Evolutionary conservation across 2,113 vertebrate genomes (phyloP), one percentile per base, ranked within the genome.

Genomic region (Phycodurus eques): DNA sequence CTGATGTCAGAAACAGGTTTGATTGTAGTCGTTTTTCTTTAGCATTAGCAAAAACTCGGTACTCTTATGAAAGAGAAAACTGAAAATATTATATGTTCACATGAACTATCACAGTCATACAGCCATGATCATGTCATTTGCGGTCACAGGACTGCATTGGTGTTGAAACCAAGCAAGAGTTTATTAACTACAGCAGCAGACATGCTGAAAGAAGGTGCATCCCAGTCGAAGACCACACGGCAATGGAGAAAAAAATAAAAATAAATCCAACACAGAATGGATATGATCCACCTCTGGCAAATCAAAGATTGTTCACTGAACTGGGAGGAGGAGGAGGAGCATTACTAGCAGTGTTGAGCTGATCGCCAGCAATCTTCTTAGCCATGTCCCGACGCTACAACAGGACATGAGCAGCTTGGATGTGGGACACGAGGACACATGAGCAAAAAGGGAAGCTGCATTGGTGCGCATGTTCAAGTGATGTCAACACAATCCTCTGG

Each of bases 191-290:
- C 17, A 76, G 70, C 74, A 73, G 68, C 33, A 54, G 83, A 74
- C 85, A 84, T 83, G 79, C 88, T 73, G 75, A 87, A 80, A 82
- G 74, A 84, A 82, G 74, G 79, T 5, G 63, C 83, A 78, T 85
- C 72, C 83, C 73, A 78, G 75, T 68, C 65, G 73, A 68, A 84
- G 70, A 78, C 81, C 80, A 80, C 69, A 78, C 47, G 76, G 56
- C 72, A 69, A 62, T 17, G 33, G 33, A 39, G 6, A 20, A n/a
- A n/a, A 14, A 44, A 57, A 19, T 65, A 53, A 62, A 47, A 62
- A 47, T 65, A 77, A 84, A 76, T 49, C 68, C 76, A 76, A 78
- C 80, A 85, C 80, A 85, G 76, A 86, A 83, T 68, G 71, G 42
- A 65, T 83, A 66, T 76, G 53, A 31, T 79, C 83, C 84, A 79